Conservation (phyloP, 2,113 vertebrate species). For the Psilopogon haemacephalus region DNA sequence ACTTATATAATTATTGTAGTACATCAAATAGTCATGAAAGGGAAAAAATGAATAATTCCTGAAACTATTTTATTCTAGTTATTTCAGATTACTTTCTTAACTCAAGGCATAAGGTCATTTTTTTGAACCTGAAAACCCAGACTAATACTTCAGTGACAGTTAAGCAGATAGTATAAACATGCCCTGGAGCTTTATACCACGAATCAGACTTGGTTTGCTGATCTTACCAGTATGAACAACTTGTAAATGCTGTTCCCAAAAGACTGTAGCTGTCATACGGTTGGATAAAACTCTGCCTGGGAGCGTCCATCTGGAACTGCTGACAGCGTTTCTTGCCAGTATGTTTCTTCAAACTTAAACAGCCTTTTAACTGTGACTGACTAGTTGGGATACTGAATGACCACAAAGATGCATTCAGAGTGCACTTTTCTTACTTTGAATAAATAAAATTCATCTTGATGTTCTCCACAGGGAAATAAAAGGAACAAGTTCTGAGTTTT, state of each 20-base stretch:
- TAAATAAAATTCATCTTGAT: background rate
- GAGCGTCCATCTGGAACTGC: conserved; percentile 1
- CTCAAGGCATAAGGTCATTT: background rate
- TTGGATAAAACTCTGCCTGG: conserved; percentile 44
- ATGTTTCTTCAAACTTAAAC: conserved; percentile 52
- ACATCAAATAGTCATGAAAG: background rate
- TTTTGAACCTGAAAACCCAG: conserved; percentile 17
- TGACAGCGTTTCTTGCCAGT: conserved; percentile 32
- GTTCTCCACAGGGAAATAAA: background rate
- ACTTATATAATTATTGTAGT: background rate
- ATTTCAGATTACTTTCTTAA: conserved; percentile 38
- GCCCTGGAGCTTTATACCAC: conserved; percentile 49
- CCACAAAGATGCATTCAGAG: conserved; percentile 1
- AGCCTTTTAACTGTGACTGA: conserved; percentile 35
- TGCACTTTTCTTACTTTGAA: background rate
- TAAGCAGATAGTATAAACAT: conserved; percentile 51
- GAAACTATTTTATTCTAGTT: background rate
- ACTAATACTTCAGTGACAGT: conserved; percentile 46
- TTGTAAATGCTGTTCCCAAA: conserved; percentile 63
- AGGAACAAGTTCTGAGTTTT: background rate
- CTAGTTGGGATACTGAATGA: background rate
- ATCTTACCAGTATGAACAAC: conserved; percentile 59
- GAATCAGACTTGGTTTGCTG: conserved; percentile 60
- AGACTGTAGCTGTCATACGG: conserved; percentile 46
- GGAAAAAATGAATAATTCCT: background rate